Conservation (phyloP, 2,888 invertebrate species). For the Xestia xanthographa region DNA sequence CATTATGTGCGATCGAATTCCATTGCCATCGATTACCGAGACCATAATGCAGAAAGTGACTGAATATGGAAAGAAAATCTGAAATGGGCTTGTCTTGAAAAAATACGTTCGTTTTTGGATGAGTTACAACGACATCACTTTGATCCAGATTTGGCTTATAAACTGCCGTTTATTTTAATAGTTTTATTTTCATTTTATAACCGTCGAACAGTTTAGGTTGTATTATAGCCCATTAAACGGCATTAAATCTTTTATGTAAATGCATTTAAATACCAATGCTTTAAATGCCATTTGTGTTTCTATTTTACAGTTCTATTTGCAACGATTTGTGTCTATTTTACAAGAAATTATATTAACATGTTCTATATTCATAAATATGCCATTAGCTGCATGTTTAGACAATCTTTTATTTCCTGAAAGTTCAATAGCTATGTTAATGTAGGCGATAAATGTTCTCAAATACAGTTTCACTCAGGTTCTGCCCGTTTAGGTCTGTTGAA, state of each 20-base stretch:
- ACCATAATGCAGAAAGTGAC: slow-evolving; percentile 54
- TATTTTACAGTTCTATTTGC: slow-evolving; percentile 44
- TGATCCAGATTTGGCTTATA: background rate
- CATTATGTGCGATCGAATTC: slow-evolving; percentile 61
- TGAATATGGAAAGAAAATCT: slow-evolving; percentile 39
- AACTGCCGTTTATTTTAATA: slow-evolving; percentile 1
- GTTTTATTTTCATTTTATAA: slow-evolving; percentile 16
- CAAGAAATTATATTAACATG: slow-evolving; percentile 16
- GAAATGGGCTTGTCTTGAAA: background rate
- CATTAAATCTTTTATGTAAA: slow-evolving; percentile 51
- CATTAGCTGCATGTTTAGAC: slow-evolving; percentile 9
- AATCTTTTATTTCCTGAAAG: slow-evolving; percentile 28
- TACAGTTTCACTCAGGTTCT: slow-evolving; percentile 40
- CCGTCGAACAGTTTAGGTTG: slow-evolving; percentile 1
- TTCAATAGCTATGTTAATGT: slow-evolving; percentile 40
- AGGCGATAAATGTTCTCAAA: slow-evolving; percentile 45
- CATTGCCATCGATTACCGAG: slow-evolving; percentile 64
- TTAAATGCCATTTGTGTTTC: slow-evolving; percentile 36
- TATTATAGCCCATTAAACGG: slow-evolving; percentile 38
- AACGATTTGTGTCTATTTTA: slow-evolving; percentile 29
- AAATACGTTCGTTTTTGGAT: slow-evolving; percentile 12
- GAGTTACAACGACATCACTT: background rate
- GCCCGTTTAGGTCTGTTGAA: slow-evolving; percentile 47
- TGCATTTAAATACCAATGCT: slow-evolving; percentile 38
- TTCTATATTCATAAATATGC: slow-evolving; percentile 29